Conservation (phyloP, 53 echinoderm and acorn worm species). For the Stichopus horrens region DNA sequence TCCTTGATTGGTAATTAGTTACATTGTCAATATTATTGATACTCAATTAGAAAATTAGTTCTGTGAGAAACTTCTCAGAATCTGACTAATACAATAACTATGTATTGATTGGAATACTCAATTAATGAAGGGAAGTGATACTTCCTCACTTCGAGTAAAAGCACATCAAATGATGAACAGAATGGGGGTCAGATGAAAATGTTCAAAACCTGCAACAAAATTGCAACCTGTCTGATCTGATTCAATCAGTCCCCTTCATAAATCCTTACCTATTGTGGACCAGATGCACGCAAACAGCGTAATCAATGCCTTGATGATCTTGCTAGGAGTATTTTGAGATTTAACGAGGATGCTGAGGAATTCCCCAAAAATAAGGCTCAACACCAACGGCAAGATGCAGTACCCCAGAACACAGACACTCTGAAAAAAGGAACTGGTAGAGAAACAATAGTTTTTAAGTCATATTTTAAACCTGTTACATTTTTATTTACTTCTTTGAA, state of each 20-base stretch:
- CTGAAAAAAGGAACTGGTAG: conserved; percentile 91
- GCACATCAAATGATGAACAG: not conserved
- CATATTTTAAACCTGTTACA: not conserved
- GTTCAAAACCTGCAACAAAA: not conserved
- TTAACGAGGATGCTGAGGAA: conserved; percentile 46
- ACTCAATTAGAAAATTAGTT: no score
- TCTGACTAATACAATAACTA: no score
- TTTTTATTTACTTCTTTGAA: no score
- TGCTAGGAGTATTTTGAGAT: not conserved
- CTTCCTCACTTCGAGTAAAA: not conserved
- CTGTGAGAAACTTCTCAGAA: no score
- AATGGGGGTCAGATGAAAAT: not conserved
- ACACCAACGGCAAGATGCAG: conserved; percentile 82
- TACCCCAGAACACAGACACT: conserved; percentile 94
- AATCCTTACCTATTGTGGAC: conserved; percentile 92
- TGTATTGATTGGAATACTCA: not conserved
- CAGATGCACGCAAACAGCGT: conserved; percentile 79
- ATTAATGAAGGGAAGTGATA: not conserved
- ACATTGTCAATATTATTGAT: no score
- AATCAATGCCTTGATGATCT: conserved; percentile 68
- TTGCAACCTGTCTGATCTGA: not conserved
- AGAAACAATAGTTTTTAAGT: not conserved
- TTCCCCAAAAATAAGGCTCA: conserved; percentile 68
- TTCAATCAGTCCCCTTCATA: no score
- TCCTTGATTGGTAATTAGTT: no score